Percentiles rank a stretch among this genome's conserved stretches.
These are phyloP conservation scores for Pogoniulus pusillus DNA, from an alignment of 2,797 vertebrate genomes.

Conservation along the genomic window DNA sequence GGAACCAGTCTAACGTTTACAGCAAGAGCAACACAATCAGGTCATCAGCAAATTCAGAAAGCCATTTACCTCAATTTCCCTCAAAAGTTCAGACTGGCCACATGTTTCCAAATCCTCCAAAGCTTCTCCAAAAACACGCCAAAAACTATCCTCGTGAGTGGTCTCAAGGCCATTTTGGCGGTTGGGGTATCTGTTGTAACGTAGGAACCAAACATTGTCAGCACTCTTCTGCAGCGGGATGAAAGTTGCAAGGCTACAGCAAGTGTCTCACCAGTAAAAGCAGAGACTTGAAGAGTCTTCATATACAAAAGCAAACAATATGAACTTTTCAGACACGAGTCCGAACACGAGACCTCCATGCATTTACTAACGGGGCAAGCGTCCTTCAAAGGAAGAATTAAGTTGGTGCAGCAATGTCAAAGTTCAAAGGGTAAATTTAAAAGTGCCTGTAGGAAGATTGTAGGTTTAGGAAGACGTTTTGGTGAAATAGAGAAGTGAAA, in stretches of 20 bases:
- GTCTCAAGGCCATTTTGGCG: constrained; percentile 87
- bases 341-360: constrained; percentile 75
- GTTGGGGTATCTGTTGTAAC: constrained; percentile 92
- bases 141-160: constrained; percentile 93
- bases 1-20: background rate
- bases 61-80: constrained; percentile 92
- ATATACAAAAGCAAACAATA: constrained; percentile 78
- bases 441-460: constrained; percentile 80
- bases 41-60: background rate
- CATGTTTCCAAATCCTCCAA: constrained; percentile 98
- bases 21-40: background rate
- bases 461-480: constrained; percentile 81
- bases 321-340: constrained; percentile 74
- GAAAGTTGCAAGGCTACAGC: constrained; percentile 81
- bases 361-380: constrained; percentile 74
- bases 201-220: constrained; percentile 94
- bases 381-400: constrained; percentile 74
- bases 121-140: constrained; percentile 90
- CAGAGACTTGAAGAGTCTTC: constrained; percentile 77
- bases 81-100: constrained; percentile 94
- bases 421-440: constrained; percentile 77
- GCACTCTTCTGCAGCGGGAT: constrained; percentile 75
- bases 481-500: constrained; percentile 81
- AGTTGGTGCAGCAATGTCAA: constrained; percentile 71
- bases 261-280: constrained; percentile 71